Percentiles rank a stretch among this genome's conserved stretches.
Evolutionary conservation across 2,797 vertebrate genomes (phyloP).

Genomic region (Spinus pinus): DNA sequence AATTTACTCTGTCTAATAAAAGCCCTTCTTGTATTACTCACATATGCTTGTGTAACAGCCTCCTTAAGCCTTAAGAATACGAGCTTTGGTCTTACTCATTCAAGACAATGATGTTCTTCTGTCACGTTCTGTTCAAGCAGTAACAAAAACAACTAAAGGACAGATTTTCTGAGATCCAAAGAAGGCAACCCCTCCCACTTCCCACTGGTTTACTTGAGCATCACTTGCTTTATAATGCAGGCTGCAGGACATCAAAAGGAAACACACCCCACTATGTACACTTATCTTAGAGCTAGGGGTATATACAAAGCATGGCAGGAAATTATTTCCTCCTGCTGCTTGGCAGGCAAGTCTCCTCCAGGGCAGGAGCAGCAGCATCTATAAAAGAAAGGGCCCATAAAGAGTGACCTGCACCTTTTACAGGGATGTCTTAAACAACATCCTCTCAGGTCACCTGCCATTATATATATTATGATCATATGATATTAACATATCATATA

Average conservation of each 20-base stretch:
- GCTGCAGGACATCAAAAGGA: not conserved
- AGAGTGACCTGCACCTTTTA: not conserved
- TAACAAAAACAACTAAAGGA: not conserved
- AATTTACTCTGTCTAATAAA: not conserved
- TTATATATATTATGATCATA: not conserved
- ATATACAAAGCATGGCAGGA: not conserved
- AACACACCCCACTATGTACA: not conserved
- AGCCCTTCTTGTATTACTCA: not conserved
- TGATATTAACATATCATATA: not conserved
- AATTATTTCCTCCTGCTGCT: not conserved
- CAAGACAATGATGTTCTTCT: not conserved
- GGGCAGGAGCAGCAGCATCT: not conserved
- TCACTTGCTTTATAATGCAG: not conserved
- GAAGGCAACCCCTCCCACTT: not conserved
- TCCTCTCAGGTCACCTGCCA: not conserved
- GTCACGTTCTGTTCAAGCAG: not conserved
- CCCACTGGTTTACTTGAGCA: not conserved
- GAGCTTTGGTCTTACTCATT: not conserved
- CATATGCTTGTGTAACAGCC: not conserved
- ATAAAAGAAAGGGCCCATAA: not conserved
- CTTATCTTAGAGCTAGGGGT: not conserved
- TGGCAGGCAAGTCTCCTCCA: not conserved
- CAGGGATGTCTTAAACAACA: not conserved
- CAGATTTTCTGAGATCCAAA: not conserved
- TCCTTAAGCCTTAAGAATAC: not conserved